Evolutionary conservation across 2,888 invertebrate species (phyloP).

Genomic region (Eilema sororculum): DNA sequence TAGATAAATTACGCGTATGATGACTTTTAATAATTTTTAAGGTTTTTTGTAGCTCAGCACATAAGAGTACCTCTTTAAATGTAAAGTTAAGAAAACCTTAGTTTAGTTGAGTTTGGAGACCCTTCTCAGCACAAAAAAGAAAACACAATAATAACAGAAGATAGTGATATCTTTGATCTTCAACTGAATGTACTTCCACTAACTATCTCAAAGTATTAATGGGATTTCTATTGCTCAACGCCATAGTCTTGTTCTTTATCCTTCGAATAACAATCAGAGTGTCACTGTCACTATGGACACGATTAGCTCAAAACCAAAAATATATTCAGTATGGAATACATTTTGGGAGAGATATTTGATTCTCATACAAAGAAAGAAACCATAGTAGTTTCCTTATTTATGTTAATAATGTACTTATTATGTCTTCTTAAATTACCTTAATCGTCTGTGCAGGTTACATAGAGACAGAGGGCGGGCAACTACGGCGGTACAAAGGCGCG

Average conservation of each 20-base stretch:
- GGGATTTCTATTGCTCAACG: too few species aligned
- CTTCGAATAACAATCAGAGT: too few species aligned
- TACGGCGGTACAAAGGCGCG: slow-evolving; percentile 65
- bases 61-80: background rate
- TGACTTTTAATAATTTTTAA: background rate
- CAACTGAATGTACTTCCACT: too few species aligned
- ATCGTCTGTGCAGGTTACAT: slow-evolving; percentile 71
- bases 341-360: background rate
- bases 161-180: too few species aligned
- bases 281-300: too few species aligned
- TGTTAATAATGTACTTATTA: slow-evolving; percentile 56
- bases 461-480: slow-evolving; percentile 50
- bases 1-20: background rate
- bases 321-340: too few species aligned
- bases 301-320: background rate
- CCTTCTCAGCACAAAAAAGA: too few species aligned
- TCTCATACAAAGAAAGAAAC: background rate
- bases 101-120: background rate
- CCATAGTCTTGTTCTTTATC: too few species aligned
- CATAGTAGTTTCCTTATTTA: slow-evolving; percentile 16
- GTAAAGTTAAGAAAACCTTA: background rate
- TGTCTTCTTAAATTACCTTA: slow-evolving; percentile 60
- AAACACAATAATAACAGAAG: too few species aligned
- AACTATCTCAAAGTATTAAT: too few species aligned
- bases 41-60: background rate